Percentiles rank a stretch among this genome's conserved stretches.
phyloP scores from a whole-genome alignment of 53 echinoderm and acorn worm genomes.

The Zoroaster sp. region DNA sequence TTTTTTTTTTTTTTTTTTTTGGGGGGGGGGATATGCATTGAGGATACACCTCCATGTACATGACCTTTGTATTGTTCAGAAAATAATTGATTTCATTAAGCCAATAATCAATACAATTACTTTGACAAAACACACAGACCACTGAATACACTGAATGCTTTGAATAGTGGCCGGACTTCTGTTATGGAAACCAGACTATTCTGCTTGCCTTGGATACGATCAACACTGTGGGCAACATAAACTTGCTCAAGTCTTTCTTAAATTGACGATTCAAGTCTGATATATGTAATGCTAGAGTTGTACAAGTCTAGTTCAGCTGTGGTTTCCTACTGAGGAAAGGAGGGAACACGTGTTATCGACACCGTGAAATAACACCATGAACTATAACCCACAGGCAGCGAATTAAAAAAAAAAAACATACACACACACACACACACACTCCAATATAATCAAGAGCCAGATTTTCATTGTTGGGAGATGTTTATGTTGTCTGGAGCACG shows the following conservation, averaged over 20 bases:
- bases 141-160: neutral
- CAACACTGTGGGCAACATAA: constrained; percentile 19
- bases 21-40: too few species aligned
- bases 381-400: neutral
- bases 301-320: neutral
- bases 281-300: neutral
- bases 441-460: neutral
- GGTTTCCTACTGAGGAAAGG: neutral
- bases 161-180: neutral
- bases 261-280: neutral
- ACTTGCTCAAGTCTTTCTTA: neutral
- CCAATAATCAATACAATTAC: neutral
- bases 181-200: neutral
- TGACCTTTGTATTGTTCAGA: too few species aligned
- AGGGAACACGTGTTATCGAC: neutral
- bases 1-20: too few species aligned
- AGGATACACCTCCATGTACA: too few species aligned
- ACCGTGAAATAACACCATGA: too few species aligned
- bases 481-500: constrained; percentile 6
- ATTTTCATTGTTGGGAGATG: neutral
- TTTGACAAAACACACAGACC: neutral
- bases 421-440: neutral
- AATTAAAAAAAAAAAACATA: neutral
- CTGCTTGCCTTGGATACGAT: neutral
- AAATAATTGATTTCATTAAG: neutral